Evolutionary conservation across 2,113 vertebrate genomes (phyloP).

Genomic region (Etheostoma cragini): DNA sequence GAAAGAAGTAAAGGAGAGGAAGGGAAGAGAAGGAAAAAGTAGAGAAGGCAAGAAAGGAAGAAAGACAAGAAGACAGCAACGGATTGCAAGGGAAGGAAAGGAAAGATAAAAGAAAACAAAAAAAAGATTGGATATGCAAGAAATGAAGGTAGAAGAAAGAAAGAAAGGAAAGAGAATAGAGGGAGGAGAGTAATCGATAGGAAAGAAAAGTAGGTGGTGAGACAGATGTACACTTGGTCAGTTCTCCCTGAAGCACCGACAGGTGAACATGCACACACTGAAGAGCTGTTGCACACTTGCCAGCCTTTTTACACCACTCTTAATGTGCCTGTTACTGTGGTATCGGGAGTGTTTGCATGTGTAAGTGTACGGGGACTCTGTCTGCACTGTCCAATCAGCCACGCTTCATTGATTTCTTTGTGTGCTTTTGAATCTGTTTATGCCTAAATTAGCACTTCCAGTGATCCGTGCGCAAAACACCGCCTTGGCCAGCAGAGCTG

Average conservation of each 20-base stretch:
- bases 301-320: constrained; percentile 19
- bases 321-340: not conserved
- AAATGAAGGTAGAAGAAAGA: not conserved
- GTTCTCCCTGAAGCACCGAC: constrained; percentile 41
- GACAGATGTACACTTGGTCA: constrained; percentile 27
- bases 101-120: not conserved
- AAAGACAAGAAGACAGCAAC: not conserved
- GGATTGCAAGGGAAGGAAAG: not conserved
- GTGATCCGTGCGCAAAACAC: constrained; percentile 45
- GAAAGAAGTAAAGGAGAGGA: not conserved
- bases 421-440: constrained; percentile 49
- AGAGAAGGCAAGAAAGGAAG: no score
- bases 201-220: not conserved
- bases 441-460: constrained; percentile 49
- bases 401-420: constrained; percentile 60
- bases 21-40: not conserved
- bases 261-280: constrained; percentile 40
- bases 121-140: not conserved
- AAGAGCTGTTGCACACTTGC: constrained; percentile 31
- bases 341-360: constrained; percentile 2
- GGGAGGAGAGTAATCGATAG: not conserved
- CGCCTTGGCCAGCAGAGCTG: constrained; percentile 15
- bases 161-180: not conserved
- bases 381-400: constrained; percentile 54
- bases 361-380: not conserved